These are phyloP conservation scores for Cacatua alba DNA, from an alignment of 2,113 vertebrate genomes.

Conservation along the genomic window DNA sequence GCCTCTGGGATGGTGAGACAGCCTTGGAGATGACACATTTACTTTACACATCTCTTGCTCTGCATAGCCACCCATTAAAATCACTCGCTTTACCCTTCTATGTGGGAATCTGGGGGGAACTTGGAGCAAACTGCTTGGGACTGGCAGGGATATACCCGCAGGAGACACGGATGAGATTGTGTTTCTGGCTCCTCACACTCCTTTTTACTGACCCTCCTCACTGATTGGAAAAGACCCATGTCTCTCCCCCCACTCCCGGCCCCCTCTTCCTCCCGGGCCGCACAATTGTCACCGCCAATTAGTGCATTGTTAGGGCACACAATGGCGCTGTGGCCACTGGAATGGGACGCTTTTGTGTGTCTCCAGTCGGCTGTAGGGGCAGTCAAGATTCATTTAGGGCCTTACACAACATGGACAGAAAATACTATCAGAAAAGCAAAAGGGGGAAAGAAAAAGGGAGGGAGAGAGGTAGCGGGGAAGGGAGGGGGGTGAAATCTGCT, in stretches of 20 bases:
- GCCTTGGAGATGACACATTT: not conserved
- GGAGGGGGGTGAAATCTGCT: constrained; percentile 37
- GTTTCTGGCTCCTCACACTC: constrained; percentile 4
- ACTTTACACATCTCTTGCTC: not conserved
- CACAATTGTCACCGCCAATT: constrained; percentile 94
- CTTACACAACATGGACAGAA: constrained; percentile 86
- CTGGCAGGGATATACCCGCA: not conserved
- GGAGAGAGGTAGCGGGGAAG: not conserved
- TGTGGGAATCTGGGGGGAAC: not conserved
- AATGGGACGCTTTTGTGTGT: constrained; percentile 88
- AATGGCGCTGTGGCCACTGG: constrained; percentile 92
- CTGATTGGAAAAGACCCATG: constrained; percentile 84
- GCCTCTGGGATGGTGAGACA: not conserved
- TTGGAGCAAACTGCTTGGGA: not conserved
- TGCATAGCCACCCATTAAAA: not conserved
- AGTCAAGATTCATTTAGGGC: constrained; percentile 96
- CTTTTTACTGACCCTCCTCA: constrained; percentile 65
- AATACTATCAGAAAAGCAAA: constrained; percentile 89
- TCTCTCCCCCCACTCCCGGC: constrained; percentile 56
- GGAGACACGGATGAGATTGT: not conserved
- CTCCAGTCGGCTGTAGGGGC: constrained; percentile 92
- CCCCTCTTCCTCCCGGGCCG: constrained; percentile 47
- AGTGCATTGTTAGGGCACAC: constrained; percentile 90
- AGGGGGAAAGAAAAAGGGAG: constrained; percentile 65
- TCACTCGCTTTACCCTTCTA: not conserved